These are phyloP conservation scores for Cepaea hortensis DNA, from an alignment of 2,888 invertebrate species.

Conservation along the genomic window DNA sequence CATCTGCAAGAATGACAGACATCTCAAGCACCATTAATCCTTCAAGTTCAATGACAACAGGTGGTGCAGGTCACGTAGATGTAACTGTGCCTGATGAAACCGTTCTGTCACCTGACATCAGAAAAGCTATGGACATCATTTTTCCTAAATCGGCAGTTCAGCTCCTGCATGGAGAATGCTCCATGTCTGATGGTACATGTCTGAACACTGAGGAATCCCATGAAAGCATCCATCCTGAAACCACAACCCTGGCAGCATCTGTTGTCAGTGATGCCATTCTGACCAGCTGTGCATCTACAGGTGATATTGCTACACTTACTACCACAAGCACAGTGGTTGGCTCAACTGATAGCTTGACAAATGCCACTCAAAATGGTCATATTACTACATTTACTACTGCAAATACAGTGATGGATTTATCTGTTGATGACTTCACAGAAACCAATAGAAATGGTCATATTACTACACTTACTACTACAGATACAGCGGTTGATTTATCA, in stretches of 20 bases:
- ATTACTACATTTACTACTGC: no score
- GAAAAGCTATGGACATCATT: constrained; percentile 44
- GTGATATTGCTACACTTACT: constrained; percentile 19
- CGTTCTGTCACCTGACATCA: constrained; percentile 35
- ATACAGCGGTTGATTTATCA: no score
- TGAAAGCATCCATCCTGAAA: background rate
- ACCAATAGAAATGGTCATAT: no score
- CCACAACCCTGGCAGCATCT: background rate
- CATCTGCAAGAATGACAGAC: constrained; percentile 37
- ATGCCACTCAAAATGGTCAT: no score
- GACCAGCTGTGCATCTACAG: background rate
- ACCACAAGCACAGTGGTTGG: background rate
- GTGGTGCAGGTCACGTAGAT: constrained; percentile 11
- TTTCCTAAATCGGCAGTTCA: constrained; percentile 36
- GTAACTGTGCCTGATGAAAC: constrained; percentile 20
- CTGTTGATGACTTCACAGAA: no score
- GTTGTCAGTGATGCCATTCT: background rate
- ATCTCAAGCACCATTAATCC: constrained; percentile 24
- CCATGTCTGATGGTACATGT: constrained; percentile 11
- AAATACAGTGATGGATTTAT: no score
- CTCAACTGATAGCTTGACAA: no score
- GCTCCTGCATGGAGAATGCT: constrained; percentile 4
- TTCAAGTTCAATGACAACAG: background rate
- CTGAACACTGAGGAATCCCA: background rate
- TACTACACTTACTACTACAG: no score